Conservation (phyloP, 2,888 invertebrate species). For the Phortica magna region DNA sequence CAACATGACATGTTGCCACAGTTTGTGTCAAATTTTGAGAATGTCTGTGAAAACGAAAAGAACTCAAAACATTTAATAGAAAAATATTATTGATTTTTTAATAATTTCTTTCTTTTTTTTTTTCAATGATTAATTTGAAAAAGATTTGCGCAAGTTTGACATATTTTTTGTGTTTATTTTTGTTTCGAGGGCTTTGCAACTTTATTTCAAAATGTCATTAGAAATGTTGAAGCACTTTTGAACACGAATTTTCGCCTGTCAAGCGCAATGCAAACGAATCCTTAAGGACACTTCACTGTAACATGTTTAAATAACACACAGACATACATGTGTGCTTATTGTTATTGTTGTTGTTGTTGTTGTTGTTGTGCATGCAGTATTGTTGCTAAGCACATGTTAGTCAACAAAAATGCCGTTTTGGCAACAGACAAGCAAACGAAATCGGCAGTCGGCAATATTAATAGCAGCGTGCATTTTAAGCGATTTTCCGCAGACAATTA, state of each 20-base stretch:
- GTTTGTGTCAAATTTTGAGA: neutral
- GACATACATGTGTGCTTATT: neutral
- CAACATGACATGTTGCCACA: constrained; percentile 7
- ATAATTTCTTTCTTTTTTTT: neutral
- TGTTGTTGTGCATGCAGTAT: neutral
- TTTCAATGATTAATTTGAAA: constrained; percentile 27
- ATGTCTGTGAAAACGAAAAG: neutral
- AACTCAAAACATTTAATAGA: constrained; percentile 1
- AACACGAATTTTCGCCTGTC: constrained; percentile 17
- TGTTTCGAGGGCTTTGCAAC: neutral
- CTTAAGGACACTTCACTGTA: constrained; percentile 16
- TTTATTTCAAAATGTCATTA: constrained; percentile 11
- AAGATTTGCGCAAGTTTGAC: neutral
- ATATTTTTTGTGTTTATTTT: constrained; percentile 1
- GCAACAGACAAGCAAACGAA: constrained; percentile 8
- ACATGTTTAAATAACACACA: neutral
- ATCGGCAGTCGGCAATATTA: neutral
- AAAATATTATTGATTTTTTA: neutral
- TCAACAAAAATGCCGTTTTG: constrained; percentile 3
- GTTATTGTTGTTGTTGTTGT: neutral
- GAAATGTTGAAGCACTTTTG: constrained; percentile 4
- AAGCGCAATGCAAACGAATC: constrained; percentile 15
- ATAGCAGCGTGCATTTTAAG: constrained; percentile 16
- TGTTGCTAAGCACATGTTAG: constrained; percentile 22
- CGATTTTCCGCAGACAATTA: constrained; percentile 3